These are phyloP conservation scores for Peromyscus californicus DNA, from an alignment of 2,113 vertebrate genomes.

Conservation along the genomic window DNA sequence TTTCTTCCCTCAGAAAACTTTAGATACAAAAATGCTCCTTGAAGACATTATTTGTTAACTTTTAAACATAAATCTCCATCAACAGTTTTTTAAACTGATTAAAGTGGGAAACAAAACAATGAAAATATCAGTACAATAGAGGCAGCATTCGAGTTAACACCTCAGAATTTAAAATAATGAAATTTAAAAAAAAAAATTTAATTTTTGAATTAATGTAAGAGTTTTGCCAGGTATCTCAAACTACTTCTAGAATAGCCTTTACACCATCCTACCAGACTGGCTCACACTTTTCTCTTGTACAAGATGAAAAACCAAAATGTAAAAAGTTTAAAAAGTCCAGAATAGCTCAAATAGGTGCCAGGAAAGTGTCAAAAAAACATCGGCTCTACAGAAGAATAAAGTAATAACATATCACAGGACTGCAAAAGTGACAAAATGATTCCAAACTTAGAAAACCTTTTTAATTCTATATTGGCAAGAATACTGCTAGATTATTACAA, in stretches of 20 bases:
- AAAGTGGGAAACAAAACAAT: not conserved
- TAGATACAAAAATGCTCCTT: not conserved
- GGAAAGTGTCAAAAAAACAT: slow-evolving; percentile 17
- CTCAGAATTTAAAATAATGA: slow-evolving; percentile 26
- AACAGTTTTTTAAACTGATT: not conserved
- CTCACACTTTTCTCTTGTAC: not conserved
- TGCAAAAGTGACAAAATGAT: not conserved
- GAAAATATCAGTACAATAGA: not conserved
- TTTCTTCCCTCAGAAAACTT: slow-evolving; percentile 45
- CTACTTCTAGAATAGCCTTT: not conserved
- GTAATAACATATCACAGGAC: not conserved
- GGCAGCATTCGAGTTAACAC: not conserved
- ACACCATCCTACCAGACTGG: not conserved
- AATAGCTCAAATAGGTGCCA: not conserved
- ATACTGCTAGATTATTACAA: not conserved
- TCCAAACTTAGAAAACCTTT: slow-evolving; percentile 2
- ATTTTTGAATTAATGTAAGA: not conserved
- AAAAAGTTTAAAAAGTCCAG: not conserved
- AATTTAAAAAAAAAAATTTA: too few relatives aligned
- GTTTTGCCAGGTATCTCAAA: slow-evolving; percentile 6
- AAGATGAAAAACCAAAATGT: not conserved
- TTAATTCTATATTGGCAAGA: not conserved
- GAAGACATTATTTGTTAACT: not conserved
- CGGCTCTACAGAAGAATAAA: not conserved
- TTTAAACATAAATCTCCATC: not conserved